These are phyloP conservation scores for Cynaeus angustus DNA, from an alignment of 2,888 invertebrate species.

Conservation along the genomic window DNA sequence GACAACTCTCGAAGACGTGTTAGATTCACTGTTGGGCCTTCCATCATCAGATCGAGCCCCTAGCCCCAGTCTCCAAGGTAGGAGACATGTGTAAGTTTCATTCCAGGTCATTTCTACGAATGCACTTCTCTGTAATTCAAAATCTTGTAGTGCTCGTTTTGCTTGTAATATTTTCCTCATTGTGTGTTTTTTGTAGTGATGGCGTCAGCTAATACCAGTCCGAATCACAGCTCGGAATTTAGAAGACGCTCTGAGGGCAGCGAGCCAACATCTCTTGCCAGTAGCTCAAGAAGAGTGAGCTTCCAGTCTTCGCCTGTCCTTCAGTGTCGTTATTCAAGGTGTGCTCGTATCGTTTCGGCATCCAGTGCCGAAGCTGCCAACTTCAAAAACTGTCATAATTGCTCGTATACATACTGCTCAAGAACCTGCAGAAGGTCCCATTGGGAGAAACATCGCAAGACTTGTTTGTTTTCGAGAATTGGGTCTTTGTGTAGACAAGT, in stretches of 20 bases:
- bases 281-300: conserved; percentile 75
- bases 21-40: conserved; percentile 92
- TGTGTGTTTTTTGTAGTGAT: conserved; percentile 66
- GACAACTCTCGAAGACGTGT: conserved; percentile 93
- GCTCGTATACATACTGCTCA: conserved; percentile 95
- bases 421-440: conserved; percentile 91
- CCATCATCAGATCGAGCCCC: conserved; percentile 86
- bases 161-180: background rate
- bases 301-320: conserved; percentile 75
- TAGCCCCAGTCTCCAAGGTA: conserved; percentile 81
- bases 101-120: conserved; percentile 69
- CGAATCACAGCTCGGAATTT: conserved; percentile 66
- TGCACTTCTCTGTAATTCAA: conserved; percentile 35
- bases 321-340: conserved; percentile 86
- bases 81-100: conserved; percentile 87
- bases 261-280: conserved; percentile 69
- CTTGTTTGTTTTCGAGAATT: conserved; percentile 92
- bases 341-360: conserved; percentile 80
- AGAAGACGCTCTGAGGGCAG: conserved; percentile 80
- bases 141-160: background rate
- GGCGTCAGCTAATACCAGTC: conserved; percentile 72
- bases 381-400: conserved; percentile 96
- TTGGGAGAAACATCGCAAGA: conserved; percentile 94
- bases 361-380: conserved; percentile 85
- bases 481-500: conserved; percentile 92